phyloP scores from a whole-genome alignment of 2,113 vertebrate species.

The Catharus bicknelli region DNA sequence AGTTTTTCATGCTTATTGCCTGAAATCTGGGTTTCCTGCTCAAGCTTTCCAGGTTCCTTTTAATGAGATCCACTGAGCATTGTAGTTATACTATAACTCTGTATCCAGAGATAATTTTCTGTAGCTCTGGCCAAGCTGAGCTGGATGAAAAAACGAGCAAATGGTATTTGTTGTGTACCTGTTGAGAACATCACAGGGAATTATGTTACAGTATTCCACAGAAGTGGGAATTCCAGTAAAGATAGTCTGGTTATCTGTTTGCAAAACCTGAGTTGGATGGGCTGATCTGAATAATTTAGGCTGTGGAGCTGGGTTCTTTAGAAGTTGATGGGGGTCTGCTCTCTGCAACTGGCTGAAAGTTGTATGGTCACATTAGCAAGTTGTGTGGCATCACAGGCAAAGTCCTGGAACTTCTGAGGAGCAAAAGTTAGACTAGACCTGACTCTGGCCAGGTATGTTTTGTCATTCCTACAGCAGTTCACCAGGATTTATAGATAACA shows the following conservation, averaged over 20 bases:
- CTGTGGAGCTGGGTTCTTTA: not conserved
- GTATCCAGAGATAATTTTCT: not conserved
- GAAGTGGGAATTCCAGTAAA: not conserved
- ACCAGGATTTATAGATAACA: not conserved
- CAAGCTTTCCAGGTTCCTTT: not conserved
- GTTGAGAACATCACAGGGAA: not conserved
- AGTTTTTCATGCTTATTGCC: not conserved
- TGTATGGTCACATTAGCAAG: rapidly evolving
- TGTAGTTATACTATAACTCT: not conserved
- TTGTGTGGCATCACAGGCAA: not conserved
- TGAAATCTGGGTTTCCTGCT: not conserved
- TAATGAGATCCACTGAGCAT: not conserved
- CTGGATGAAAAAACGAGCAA: not conserved
- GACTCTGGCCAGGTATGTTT: not conserved
- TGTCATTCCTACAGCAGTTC: not conserved
- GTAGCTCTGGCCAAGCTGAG: not conserved
- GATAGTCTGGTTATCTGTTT: not conserved
- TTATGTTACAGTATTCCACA: not conserved
- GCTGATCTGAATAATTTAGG: not conserved
- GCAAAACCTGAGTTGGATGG: not conserved
- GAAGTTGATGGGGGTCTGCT: not conserved
- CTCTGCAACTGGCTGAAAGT: not conserved
- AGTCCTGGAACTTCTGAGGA: not conserved
- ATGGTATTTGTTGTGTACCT: not conserved
- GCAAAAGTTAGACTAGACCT: not conserved